A percentile compares a stretch with the other conserved stretches of the same genome.
phyloP scores from a whole-genome alignment of 2,113 vertebrate genomes.

The Willisornis vidua region DNA sequence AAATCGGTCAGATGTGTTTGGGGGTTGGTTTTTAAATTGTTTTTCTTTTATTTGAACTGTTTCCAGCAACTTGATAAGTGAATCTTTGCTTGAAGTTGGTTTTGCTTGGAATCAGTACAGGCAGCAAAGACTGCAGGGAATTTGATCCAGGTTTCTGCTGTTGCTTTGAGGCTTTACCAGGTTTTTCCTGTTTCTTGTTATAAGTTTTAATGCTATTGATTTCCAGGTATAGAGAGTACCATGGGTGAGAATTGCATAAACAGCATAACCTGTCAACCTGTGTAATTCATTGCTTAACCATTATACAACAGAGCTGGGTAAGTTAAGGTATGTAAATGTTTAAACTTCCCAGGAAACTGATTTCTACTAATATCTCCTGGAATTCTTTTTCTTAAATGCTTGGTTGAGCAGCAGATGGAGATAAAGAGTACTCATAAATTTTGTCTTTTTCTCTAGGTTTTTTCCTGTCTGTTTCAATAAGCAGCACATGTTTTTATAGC shows the following conservation, averaged over 20 bases:
- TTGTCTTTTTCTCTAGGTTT: neutral
- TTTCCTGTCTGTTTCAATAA: neutral
- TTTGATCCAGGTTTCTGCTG: neutral
- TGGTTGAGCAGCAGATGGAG: slow-evolving; percentile 64
- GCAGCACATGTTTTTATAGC: neutral
- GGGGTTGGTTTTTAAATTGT: neutral
- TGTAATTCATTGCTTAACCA: neutral
- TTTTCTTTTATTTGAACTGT: neutral
- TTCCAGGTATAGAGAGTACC: neutral
- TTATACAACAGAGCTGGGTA: neutral
- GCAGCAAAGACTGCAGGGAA: neutral
- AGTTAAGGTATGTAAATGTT: neutral
- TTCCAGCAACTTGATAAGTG: neutral
- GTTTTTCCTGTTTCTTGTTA: neutral
- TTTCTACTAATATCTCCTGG: neutral
- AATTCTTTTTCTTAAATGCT: neutral
- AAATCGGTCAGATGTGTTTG: neutral
- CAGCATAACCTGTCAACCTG: neutral
- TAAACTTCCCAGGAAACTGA: neutral
- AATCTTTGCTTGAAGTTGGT: neutral
- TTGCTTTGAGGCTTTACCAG: neutral
- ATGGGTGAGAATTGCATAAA: neutral
- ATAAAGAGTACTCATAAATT: slow-evolving; percentile 48
- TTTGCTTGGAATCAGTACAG: neutral
- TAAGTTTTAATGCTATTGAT: neutral